A percentile compares a stretch with the other conserved stretches of the same genome.
Evolutionary conservation across 2,888 invertebrate species (phyloP).

Genomic region (Cataglyphis albicans): DNA sequence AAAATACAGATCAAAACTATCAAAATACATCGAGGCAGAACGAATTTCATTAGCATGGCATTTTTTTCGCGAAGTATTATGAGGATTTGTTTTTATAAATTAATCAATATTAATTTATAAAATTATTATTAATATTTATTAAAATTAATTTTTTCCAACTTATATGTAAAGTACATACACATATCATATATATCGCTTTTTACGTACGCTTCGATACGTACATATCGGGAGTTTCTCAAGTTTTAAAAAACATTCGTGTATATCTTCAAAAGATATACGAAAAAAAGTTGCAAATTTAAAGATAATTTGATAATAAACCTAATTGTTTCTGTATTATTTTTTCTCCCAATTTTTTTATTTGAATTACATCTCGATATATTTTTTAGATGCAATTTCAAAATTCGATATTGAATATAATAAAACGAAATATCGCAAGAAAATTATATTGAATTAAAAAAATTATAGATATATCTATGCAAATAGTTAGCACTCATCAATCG

Average conservation of each 20-base stretch:
- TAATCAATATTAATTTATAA: too few species aligned
- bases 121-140: too few species aligned
- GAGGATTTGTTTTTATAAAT: neutral
- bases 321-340: neutral
- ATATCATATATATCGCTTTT: neutral
- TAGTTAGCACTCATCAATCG: neutral
- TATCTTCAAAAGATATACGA: neutral
- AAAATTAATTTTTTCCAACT: neutral
- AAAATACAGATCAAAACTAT: neutral
- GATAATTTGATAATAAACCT: neutral
- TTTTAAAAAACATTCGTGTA: neutral
- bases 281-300: neutral
- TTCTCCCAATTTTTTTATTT: neutral
- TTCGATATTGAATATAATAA: neutral
- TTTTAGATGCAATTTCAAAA: neutral
- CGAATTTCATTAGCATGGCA: neutral
- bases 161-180: neutral
- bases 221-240: neutral
- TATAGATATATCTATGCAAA: neutral
- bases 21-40: neutral
- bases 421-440: neutral
- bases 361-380: neutral
- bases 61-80: conserved; percentile 6
- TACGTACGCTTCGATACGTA: neutral
- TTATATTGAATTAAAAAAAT: neutral